A percentile compares a stretch with the other conserved stretches of the same genome.
Evolutionary conservation across 1,140 invertebrate species (phyloP).

Genomic region (Philaenus spumarius): DNA sequence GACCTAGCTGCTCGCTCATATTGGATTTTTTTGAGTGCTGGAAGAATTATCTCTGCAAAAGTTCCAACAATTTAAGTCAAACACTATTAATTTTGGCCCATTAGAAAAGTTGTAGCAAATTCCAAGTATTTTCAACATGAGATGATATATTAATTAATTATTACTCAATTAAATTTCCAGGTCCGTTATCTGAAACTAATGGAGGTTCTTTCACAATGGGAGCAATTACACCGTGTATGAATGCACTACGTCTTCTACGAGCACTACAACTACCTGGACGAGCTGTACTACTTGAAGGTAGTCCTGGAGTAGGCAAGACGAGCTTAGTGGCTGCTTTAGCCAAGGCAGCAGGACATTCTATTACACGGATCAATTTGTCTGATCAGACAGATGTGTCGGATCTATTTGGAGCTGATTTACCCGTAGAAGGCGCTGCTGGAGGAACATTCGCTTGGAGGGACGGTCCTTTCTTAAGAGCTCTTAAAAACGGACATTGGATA

Average conservation of each 20-base stretch:
- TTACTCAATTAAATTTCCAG: too few relatives aligned
- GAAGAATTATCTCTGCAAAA: too few relatives aligned
- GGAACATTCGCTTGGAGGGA: slow-evolving; percentile 94
- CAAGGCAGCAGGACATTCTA: slow-evolving; percentile 62
- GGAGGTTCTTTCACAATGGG: slow-evolving; percentile 58
- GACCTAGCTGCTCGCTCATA: too few relatives aligned
- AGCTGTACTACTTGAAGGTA: slow-evolving; percentile 93
- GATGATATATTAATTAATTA: too few relatives aligned
- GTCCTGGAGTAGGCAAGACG: slow-evolving; percentile 95
- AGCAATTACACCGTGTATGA: slow-evolving; percentile 76
- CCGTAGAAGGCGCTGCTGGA: slow-evolving; percentile 75
- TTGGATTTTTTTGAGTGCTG: too few relatives aligned
- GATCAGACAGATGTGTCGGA: slow-evolving; percentile 98
- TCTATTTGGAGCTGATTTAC: slow-evolving; percentile 96
- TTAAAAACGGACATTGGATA: slow-evolving; percentile 93
- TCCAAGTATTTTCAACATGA: too few relatives aligned
- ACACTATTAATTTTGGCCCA: too few relatives aligned
- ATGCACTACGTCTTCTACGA: slow-evolving; percentile 76
- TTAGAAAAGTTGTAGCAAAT: too few relatives aligned
- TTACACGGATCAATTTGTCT: slow-evolving; percentile 94
- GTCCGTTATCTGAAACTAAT: slow-evolving; percentile 36
- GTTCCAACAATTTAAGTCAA: too few relatives aligned
- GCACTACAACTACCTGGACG: slow-evolving; percentile 78
- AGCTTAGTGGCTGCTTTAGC: slow-evolving; percentile 90
- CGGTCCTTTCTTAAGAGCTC: slow-evolving; percentile 87